Percentiles rank a stretch among this genome's conserved stretches.
phyloP scores from a whole-genome alignment of 2,113 vertebrate genomes.

The Boleophthalmus pectinirostris region DNA sequence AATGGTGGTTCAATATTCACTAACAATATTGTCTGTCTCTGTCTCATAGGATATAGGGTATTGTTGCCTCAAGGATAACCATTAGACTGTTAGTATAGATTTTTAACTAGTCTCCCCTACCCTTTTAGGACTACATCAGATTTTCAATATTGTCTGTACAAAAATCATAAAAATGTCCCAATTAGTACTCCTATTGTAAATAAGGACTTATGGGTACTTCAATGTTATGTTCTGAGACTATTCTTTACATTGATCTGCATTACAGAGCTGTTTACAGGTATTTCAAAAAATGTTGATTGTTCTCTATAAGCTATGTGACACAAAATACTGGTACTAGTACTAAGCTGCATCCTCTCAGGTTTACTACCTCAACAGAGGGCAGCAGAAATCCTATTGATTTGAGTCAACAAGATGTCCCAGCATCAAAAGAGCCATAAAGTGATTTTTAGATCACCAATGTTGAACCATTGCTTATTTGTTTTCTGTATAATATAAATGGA shows the following conservation, averaged over 20 bases:
- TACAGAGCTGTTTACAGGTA: background rate
- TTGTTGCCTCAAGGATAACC: constrained; percentile 18
- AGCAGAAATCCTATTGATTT: background rate
- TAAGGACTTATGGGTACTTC: background rate
- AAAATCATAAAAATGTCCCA: background rate
- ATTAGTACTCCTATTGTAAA: background rate
- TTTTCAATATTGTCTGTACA: background rate
- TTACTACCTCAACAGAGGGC: background rate
- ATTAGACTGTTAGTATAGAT: constrained; percentile 50
- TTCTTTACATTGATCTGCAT: background rate
- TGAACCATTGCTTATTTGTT: background rate
- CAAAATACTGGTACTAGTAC: background rate
- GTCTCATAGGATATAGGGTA: constrained; percentile 24
- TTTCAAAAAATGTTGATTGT: background rate
- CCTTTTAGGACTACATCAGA: background rate
- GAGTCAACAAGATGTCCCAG: background rate
- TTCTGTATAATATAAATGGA: background rate
- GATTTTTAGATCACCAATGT: background rate
- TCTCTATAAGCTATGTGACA: background rate
- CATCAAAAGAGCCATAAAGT: constrained; percentile 6
- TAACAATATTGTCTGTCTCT: constrained; percentile 40
- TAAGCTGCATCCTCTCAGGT: constrained; percentile 4
- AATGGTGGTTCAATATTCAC: constrained; percentile 18
- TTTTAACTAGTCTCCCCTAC: background rate
- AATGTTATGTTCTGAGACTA: background rate